Conservation (phyloP, 2,888 invertebrate species). For the Conchocele bisecta region DNA sequence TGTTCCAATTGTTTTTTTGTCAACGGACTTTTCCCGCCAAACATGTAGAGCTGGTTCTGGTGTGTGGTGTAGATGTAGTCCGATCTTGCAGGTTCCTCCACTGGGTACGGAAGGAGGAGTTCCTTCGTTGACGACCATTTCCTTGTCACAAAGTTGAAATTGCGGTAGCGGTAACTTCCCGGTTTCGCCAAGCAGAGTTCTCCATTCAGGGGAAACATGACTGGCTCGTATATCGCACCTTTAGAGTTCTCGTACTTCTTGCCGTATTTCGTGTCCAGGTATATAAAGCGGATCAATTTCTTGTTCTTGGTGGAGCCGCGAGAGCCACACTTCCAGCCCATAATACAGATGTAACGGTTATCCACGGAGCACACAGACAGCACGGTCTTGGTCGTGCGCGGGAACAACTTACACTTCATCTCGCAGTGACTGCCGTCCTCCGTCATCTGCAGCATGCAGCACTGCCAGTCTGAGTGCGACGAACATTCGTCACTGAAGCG, state of each 20-base stretch:
- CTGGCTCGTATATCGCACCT: conserved; percentile 54
- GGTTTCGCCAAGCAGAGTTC: conserved; percentile 61
- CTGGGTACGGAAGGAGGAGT: conserved; percentile 51
- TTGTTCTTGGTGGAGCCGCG: conserved; percentile 31
- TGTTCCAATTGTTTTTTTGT: conserved; percentile 50
- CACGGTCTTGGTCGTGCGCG: conserved; percentile 56
- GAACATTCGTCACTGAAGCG: conserved; percentile 6
- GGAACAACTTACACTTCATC: conserved; percentile 57
- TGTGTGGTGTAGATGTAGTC: conserved; percentile 60
- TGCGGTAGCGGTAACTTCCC: conserved; percentile 56
- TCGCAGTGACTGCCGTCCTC: conserved; percentile 52
- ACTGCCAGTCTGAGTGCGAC: conserved; percentile 37
- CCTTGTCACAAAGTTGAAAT: conserved; percentile 51
- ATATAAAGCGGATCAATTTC: conserved; percentile 50
- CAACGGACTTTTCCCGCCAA: conserved; percentile 63
- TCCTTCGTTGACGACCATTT: conserved; percentile 55
- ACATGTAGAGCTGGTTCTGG: conserved; percentile 60
- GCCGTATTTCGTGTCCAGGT: conserved; percentile 47
- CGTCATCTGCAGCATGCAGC: conserved; percentile 58
- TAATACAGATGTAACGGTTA: conserved; percentile 60
- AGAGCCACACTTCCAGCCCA: conserved; percentile 60
- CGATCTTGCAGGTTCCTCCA: conserved; percentile 49
- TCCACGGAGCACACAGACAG: conserved; percentile 53
- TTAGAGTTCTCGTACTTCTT: conserved; percentile 52
- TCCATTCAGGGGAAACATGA: conserved; percentile 58